Conservation (phyloP, 2,113 vertebrate genomes). For the Psephotus haematonotus region DNA sequence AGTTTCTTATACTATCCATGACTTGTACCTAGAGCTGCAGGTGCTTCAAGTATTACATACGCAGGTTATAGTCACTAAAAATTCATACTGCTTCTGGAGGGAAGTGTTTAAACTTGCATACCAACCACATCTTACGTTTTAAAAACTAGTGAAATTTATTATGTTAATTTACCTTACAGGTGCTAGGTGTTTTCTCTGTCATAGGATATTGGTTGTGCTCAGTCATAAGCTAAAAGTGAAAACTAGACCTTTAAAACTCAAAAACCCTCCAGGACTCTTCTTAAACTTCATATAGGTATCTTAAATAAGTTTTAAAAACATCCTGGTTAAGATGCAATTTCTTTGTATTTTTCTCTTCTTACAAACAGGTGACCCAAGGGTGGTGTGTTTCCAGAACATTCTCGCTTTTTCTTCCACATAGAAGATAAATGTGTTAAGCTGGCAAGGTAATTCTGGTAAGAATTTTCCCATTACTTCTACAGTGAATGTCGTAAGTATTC, state of each 20-base stretch:
- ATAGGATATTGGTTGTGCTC: background rate
- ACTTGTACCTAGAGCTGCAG: background rate
- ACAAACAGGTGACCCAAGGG: slow-evolving; percentile 10
- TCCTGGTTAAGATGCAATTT: background rate
- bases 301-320: background rate
- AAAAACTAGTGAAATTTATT: background rate
- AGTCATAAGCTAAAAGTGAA: background rate
- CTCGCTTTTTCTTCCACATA: background rate
- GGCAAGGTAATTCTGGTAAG: slow-evolving; percentile 55
- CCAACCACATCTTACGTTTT: background rate
- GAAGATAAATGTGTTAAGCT: slow-evolving; percentile 50
- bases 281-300: background rate
- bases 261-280: background rate
- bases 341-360: background rate
- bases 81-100: background rate
- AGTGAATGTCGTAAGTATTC: background rate
- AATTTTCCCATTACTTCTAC: background rate
- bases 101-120: background rate
- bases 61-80: background rate
- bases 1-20: background rate
- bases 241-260: background rate
- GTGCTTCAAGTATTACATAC: background rate
- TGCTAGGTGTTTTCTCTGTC: background rate
- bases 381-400: background rate
- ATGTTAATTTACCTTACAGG: background rate